These are phyloP conservation scores for Enteromius treurensis DNA, from an alignment of 2,797 vertebrate genomes.

Conservation along the genomic window DNA sequence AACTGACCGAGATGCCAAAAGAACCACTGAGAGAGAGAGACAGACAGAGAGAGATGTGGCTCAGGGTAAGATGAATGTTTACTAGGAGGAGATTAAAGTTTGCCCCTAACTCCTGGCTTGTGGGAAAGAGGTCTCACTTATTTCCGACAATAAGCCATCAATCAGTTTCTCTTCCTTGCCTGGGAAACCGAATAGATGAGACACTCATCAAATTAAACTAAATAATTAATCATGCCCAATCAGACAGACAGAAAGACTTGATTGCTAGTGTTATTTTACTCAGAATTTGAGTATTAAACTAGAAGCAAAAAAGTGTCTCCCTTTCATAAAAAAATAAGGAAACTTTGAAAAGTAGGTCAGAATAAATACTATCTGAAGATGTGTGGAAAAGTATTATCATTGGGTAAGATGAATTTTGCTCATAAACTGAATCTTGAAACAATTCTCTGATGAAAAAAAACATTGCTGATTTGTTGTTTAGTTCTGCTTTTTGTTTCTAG, in stretches of 20 bases:
- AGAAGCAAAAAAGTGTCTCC: not conserved
- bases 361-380: constrained; percentile 19
- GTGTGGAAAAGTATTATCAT: not conserved
- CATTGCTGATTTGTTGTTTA: not conserved
- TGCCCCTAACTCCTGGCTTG: constrained; percentile 25
- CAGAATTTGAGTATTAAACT: constrained; percentile 1
- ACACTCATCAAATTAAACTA: constrained; percentile 31
- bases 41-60: constrained; percentile 61
- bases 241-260: constrained; percentile 36
- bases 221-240: constrained; percentile 20
- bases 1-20: constrained; percentile 66
- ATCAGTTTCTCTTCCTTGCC: constrained; percentile 42
- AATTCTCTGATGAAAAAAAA: not conserved
- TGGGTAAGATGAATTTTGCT: not conserved
- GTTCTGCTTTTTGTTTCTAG: not conserved
- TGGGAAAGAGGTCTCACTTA: constrained; percentile 42
- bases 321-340: not conserved
- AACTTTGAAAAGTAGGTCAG: constrained; percentile 29
- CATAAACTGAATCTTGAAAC: not conserved
- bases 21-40: constrained; percentile 25
- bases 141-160: constrained; percentile 46
- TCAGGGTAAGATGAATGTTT: constrained; percentile 56
- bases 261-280: constrained; percentile 25
- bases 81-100: constrained; percentile 44
- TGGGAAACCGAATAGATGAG: constrained; percentile 35